Evolutionary conservation across 2,797 vertebrate genomes (phyloP), one percentile per base, ranked within the genome.

Genomic region (Thamnophis elegans): DNA sequence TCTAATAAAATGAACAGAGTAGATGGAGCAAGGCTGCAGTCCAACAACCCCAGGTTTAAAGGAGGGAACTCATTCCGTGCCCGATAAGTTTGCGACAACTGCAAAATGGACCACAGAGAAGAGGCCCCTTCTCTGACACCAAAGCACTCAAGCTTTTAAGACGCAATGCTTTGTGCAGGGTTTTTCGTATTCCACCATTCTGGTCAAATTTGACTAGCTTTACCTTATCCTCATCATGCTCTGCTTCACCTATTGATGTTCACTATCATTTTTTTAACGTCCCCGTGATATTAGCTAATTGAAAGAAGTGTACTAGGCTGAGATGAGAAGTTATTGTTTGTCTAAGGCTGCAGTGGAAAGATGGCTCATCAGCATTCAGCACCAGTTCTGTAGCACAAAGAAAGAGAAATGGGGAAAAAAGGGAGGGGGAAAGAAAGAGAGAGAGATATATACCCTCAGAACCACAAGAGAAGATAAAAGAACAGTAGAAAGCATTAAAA

Each of bases 311-410:
- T 56, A 78, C 6, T 5, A 86, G 58, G 32, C 88, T 95, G 93
- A 90, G 88, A 54, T 89, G 91, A 93, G 87, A 89, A 95, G 89
- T 91, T 92, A 93, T 58, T 92, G 94, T 93, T 92, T 93, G 95
- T 94, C 94, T 8, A 0, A 90, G 94, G 91, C 91, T 94, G 94
- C 93, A 94, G 90, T 92, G 91, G 59, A 95, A 62, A 32, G 68
- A 59, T 53, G 25, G 51, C 91, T 96, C 95, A 94, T 96, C 94
- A 94, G 91, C 93, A 95, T 93, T 96, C 95, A 96, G 65, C n/a
- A 93, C 90, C 87, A 92, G 85, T 65, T 82, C 82, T 60, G 59
- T 1, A 94, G 94, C 0, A 0, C 88, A 93, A 96, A 96, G 58
- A 89, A 92, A 78, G 85, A 94, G 8, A 42, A 5, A 65, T 18